Base-by-base conservation (phyloP, 2,888 invertebrate genomes). In the Polydrusus tereticollis region DNA sequence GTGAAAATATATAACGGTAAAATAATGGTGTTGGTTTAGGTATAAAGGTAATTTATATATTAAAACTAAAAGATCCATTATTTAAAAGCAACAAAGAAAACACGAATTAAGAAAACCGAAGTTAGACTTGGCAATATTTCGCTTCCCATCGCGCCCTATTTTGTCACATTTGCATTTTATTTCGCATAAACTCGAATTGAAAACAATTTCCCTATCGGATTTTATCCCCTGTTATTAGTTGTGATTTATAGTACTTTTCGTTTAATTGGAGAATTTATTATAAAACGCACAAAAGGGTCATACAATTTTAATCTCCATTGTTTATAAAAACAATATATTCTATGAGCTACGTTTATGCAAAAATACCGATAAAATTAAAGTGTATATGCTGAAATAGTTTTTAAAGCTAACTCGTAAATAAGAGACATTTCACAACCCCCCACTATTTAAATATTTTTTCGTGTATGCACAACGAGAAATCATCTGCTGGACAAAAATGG, bases 181-280 rank as follows among this genome's bases (percentile, higher is more conserved):
- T 69, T 41, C 60, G 47, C 59, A 73, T 73, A 73, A 65, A 73
- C 66, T 66, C 69, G 47, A 69, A 66, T 73, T 65, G 69, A 73
- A 73, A 73, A 73, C 73, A 73, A 69, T 69, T 66, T 69, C 20
- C 69, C 66, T 57, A 62, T 14, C 52, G 58, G 50, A 57, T 73
- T 73, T 73, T 73, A 66, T 73, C 66, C 68, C 60, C 69, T 50
- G 73, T 73, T 73, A 73, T 73, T 73, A 62, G 65, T 62, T 73
- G 60, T 73, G 73, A 73, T 73, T 73, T 73, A 73, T 69, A 43
- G 66, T 69, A 73, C 69, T 69, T 70, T 69, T 66, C 60, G 69
- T 69, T 73, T 73, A 73, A 73, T 73, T 73, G 69, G 73, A 69
- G 66, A 58, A 73, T 73, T 73, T 73, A 73, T 73, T 69, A 38